Conservation (phyloP, 2,113 vertebrate species). For the Coptodon rendalli region DNA sequence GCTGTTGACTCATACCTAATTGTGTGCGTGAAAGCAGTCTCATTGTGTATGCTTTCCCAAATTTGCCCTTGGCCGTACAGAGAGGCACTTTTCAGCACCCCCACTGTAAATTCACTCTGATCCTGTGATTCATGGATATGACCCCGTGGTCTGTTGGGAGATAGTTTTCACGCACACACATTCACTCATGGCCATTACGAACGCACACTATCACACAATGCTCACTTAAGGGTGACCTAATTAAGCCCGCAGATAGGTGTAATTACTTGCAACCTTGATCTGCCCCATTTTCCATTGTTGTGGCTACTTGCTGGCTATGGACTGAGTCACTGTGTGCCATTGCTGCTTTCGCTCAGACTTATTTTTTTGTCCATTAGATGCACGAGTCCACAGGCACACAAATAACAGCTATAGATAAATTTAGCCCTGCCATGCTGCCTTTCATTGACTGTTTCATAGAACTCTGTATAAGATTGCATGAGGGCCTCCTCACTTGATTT, state of each 20-base stretch:
- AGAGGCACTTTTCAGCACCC: background rate
- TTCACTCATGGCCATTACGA: background rate
- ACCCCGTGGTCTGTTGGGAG: constrained; percentile 12
- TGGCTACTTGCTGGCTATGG: constrained; percentile 40
- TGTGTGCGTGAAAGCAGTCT: background rate
- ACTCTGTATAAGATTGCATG: background rate
- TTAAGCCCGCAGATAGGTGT: constrained; percentile 56
- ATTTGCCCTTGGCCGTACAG: background rate
- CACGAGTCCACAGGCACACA: constrained; percentile 2
- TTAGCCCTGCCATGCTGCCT: background rate
- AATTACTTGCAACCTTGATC: constrained; percentile 67
- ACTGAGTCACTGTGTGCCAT: background rate
- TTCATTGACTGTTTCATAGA: background rate
- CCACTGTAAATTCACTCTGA: constrained; percentile 15
- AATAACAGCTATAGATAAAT: constrained; percentile 5
- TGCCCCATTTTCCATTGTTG: constrained; percentile 53
- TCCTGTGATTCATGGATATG: constrained; percentile 8
- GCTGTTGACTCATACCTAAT: background rate
- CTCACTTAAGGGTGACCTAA: constrained; percentile 61
- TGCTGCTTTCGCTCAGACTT: constrained; percentile 16
- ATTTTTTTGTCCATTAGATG: constrained; percentile 8
- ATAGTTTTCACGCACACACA: background rate
- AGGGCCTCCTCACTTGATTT: background rate
- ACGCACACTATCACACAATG: constrained; percentile 22
- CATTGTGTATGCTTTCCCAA: background rate